Evolutionary conservation across 2,888 invertebrate species (phyloP), one percentile per base, ranked within the genome.

Genomic region (Tenthredo mesomela): DNA sequence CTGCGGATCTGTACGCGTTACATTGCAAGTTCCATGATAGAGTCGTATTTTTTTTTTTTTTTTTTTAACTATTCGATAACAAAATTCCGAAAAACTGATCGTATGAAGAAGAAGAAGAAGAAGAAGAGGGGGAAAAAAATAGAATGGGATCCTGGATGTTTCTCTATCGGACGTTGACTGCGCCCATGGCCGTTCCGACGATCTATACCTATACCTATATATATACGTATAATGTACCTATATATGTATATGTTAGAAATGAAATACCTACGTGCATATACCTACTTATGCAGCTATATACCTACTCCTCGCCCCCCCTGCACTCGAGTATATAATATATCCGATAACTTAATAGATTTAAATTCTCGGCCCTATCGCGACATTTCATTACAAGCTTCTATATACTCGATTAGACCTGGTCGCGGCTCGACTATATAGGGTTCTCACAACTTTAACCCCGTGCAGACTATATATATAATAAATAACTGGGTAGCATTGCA

Each of bases 361-460:
- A 87, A 88, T 87, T 87, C 85, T 85, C 86, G 77, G 84, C 77
- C 85, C 86, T 87, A 88, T 87, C 88, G 87, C 85, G 86, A 87
- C 87, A 87, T 88, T 88, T 88, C 85, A 88, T 88, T 87, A 86
- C 85, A 86, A 61, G 33, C 33, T 77, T 0, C 37, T 10, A 10
- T 25, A n/a, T 54, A 40, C 54, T 33, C 29, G 54, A 50, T 75
- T 75, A 86, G 86, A n/a, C n/a, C 87, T 87, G 86, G 78, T 86
- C 86, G 87, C 86, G 87, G 87, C 87, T 87, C 37, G 33, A 85
- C 47, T 29, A n/a, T 47, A 84, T 82, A 33, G 85, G 84, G 71
- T 86, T 87, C 87, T 86, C 85, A 85, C 86, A 88, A 84, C 50
- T 75, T 75, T 50, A 50, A 29, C 43, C 43, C 75, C 29, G 29